phyloP scores from a whole-genome alignment of 2,797 vertebrate genomes.

The Pteropus rufus region DNA sequence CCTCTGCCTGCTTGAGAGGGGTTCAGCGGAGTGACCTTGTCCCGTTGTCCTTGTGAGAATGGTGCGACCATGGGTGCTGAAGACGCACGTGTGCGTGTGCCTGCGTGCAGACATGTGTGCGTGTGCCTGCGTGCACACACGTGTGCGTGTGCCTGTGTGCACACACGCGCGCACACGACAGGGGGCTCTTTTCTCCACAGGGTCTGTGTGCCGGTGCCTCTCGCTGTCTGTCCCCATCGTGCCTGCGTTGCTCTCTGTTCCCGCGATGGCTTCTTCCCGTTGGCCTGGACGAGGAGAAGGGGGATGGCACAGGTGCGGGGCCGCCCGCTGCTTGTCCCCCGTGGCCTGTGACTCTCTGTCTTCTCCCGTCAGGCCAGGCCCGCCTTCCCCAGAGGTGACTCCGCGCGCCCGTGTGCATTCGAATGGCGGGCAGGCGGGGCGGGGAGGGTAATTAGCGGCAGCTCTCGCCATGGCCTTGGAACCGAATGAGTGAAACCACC shows the following conservation, averaged over 20 bases:
- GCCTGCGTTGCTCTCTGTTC: rapidly evolving
- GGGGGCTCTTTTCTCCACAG: too few species aligned
- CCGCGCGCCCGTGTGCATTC: rapidly evolving
- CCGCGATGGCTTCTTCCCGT: rapidly evolving
- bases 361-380: rapidly evolving
- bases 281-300: rapidly evolving
- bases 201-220: rapidly evolving
- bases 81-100: background rate
- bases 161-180: too few species aligned
- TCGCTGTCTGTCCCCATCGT: rapidly evolving
- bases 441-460: rapidly evolving
- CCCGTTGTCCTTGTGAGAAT: conserved; percentile 78
- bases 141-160: background rate
- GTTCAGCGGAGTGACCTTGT: conserved; percentile 85
- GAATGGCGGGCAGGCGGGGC: background rate
- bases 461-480: rapidly evolving
- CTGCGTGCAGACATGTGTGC: background rate
- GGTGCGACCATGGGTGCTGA: conserved; percentile 28
- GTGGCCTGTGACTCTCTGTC: rapidly evolving
- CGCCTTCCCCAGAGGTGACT: rapidly evolving
- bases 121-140: too few species aligned
- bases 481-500: rapidly evolving
- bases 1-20: conserved; percentile 79
- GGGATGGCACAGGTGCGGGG: rapidly evolving
- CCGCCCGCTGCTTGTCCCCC: too few species aligned